These are phyloP conservation scores for Artemia sp. DNA, from an alignment of 2,888 invertebrate species.

Conservation along the genomic window DNA sequence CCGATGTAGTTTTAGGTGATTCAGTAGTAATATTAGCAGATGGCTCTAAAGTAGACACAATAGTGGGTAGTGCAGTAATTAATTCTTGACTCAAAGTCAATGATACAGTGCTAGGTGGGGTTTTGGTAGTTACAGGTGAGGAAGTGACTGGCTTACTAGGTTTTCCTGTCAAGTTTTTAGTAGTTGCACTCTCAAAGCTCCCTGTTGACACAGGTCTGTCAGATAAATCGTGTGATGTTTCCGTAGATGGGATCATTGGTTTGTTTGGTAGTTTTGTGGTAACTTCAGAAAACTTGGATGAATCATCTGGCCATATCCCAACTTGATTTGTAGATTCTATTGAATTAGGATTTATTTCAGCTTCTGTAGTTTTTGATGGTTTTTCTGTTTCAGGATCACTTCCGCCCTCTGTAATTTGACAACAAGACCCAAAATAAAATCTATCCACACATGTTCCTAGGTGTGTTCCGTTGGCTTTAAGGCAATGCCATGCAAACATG, in stretches of 20 bases:
- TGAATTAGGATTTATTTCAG: conserved; percentile 17
- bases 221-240: too few relatives aligned
- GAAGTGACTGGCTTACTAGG: too few relatives aligned
- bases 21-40: conserved; percentile 22
- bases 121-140: too few relatives aligned
- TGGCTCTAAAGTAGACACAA: conserved; percentile 26
- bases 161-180: too few relatives aligned
- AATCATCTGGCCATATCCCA: conserved; percentile 3
- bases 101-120: too few relatives aligned
- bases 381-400: conserved; percentile 32
- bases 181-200: too few relatives aligned
- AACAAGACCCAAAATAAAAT: conserved; percentile 84
- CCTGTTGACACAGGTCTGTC: too few relatives aligned
- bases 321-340: conserved; percentile 14
- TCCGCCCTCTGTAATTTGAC: conserved; percentile 46
- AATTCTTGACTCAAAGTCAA: too few relatives aligned
- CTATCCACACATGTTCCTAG: conserved; percentile 80
- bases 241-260: too few relatives aligned
- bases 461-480: conserved; percentile 75
- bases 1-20: conserved; percentile 40
- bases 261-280: too few relatives aligned
- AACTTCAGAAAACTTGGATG: background rate
- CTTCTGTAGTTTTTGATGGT: conserved; percentile 20
- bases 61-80: conserved; percentile 27
- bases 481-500: conserved; percentile 85